phyloP scores from a whole-genome alignment of 1,140 invertebrate genomes.

The Ceratina australensis region DNA sequence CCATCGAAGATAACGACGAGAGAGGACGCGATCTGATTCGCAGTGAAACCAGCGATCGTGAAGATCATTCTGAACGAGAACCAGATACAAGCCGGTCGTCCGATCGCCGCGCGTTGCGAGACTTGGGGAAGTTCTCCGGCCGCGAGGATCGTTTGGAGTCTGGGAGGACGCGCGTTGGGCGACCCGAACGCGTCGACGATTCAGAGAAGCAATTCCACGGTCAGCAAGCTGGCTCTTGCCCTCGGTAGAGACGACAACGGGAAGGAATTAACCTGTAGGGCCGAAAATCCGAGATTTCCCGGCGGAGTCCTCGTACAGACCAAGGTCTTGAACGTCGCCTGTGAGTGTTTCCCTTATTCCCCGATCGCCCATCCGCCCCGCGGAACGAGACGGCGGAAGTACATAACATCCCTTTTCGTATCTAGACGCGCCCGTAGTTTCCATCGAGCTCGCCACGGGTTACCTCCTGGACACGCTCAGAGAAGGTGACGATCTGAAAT shows the following conservation, averaged over 20 bases:
- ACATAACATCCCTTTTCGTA: neutral
- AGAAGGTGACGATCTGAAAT: slow-evolving; percentile 82
- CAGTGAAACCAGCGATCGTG: slow-evolving; percentile 86
- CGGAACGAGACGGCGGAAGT: neutral
- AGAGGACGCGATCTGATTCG: slow-evolving; percentile 39
- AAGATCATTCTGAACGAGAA: slow-evolving; percentile 83
- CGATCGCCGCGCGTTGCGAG: slow-evolving; percentile 84
- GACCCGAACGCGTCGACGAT: slow-evolving; percentile 78
- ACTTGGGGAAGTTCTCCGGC: slow-evolving; percentile 87
- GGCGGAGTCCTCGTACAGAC: slow-evolving; percentile 89
- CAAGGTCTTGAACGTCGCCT: slow-evolving; percentile 88
- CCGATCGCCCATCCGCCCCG: too few species aligned
- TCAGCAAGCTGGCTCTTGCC: slow-evolving; percentile 86
- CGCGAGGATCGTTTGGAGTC: slow-evolving; percentile 86
- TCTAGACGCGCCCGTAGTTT: slow-evolving; percentile 74
- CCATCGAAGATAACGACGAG: neutral
- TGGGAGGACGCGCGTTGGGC: slow-evolving; percentile 83
- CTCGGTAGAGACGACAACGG: slow-evolving; percentile 89
- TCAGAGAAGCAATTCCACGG: slow-evolving; percentile 85
- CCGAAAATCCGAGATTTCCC: slow-evolving; percentile 93
- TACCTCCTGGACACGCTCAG: slow-evolving; percentile 74
- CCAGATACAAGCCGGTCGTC: slow-evolving; percentile 82
- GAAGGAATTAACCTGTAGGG: slow-evolving; percentile 89
- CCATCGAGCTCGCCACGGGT: slow-evolving; percentile 71
- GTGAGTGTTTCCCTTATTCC: slow-evolving; percentile 82